A percentile compares a stretch with the other conserved stretches of the same genome.
These are phyloP conservation scores for Scolanthus callimorphus DNA, from an alignment of 92 coral and sea anemone species.

Conservation along the genomic window DNA sequence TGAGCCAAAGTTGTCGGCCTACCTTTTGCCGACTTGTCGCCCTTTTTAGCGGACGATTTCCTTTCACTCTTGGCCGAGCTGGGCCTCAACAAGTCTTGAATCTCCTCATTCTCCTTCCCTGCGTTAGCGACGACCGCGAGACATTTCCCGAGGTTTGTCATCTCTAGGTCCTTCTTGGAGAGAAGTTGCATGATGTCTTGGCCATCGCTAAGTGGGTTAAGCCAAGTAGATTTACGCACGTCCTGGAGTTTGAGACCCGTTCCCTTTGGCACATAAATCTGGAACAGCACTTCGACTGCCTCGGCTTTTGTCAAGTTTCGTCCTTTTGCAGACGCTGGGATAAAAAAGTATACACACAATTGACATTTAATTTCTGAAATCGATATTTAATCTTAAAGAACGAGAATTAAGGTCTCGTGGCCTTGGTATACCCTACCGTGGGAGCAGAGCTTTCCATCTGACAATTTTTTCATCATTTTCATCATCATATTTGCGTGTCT, in stretches of 20 bases:
- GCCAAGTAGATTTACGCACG: constrained; percentile 96
- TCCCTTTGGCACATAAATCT: constrained; percentile 96
- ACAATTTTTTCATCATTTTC: neutral
- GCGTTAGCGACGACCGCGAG: constrained; percentile 82
- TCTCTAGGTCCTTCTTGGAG: constrained; percentile 90
- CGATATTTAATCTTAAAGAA: no score
- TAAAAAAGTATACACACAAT: no score
- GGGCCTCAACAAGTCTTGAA: constrained; percentile 81
- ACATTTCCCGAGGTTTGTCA: constrained; percentile 80
- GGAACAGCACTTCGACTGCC: constrained; percentile 93
- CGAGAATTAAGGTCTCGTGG: no score
- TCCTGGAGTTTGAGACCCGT: constrained; percentile 85
- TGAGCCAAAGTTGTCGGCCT: constrained; percentile 60
- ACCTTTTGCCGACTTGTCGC: constrained; percentile 26
- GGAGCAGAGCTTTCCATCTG: no score
- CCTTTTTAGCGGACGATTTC: constrained; percentile 41
- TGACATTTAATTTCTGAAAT: no score
- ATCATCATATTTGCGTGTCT: no score
- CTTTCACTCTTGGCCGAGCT: constrained; percentile 38
- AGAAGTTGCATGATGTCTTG: constrained; percentile 83
- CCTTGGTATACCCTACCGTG: no score
- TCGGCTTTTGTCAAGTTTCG: constrained; percentile 91
- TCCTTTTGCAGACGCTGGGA: constrained; percentile 80
- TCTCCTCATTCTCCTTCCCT: constrained; percentile 81
- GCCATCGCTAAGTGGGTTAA: constrained; percentile 92